Evolutionary conservation across 2,888 invertebrate genomes (phyloP).

Genomic region (Lochmaea capreae): DNA sequence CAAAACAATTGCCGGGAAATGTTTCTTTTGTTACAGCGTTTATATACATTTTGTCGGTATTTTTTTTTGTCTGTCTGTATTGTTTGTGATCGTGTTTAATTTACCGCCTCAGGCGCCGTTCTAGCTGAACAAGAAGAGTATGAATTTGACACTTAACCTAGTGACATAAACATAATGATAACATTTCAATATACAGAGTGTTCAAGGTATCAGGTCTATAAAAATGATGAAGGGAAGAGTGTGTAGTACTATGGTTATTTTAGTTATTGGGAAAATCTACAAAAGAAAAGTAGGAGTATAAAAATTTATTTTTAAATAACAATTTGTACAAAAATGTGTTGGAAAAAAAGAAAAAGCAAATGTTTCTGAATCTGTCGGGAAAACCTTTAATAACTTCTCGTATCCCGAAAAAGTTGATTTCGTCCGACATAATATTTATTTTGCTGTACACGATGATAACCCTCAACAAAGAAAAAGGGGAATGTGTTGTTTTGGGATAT

Average conservation of each 20-base stretch:
- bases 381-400: neutral
- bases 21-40: conserved; percentile 36
- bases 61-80: conserved; percentile 22
- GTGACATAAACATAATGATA: neutral
- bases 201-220: too few species aligned
- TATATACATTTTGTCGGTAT: conserved; percentile 28
- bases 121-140: neutral
- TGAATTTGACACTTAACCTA: neutral
- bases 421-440: neutral
- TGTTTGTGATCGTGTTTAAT: conserved; percentile 26
- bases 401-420: neutral
- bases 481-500: neutral
- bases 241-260: too few species aligned
- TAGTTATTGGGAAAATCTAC: too few species aligned
- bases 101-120: conserved; percentile 25
- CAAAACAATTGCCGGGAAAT: conserved; percentile 42
- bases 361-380: too few species aligned
- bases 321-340: too few species aligned
- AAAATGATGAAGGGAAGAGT: too few species aligned
- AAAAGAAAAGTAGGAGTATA: too few species aligned
- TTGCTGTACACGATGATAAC: neutral
- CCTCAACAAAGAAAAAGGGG: neutral
- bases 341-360: too few species aligned
- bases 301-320: too few species aligned
- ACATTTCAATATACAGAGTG: too few species aligned